Evolutionary conservation across 2,797 vertebrate genomes (phyloP).

Genomic region (Arrhamphus sclerolepis): DNA sequence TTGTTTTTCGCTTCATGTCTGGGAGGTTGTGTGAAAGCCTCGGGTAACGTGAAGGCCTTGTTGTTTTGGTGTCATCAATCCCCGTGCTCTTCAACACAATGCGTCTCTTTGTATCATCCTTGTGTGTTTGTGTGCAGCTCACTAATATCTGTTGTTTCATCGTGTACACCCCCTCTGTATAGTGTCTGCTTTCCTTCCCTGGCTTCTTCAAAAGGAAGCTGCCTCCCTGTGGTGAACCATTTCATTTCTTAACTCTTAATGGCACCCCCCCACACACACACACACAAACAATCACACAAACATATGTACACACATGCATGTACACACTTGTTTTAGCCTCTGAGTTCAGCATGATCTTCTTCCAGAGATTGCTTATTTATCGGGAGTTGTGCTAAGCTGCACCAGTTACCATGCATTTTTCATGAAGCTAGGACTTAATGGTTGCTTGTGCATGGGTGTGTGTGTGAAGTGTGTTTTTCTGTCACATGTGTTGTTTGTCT

Average conservation of each 20-base stretch:
- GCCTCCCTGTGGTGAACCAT: conserved; percentile 50
- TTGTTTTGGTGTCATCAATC: conserved; percentile 57
- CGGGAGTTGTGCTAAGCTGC: conserved; percentile 71
- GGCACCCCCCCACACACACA: conserved; percentile 3
- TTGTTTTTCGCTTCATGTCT: conserved; percentile 40
- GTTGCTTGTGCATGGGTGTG: conserved; percentile 42
- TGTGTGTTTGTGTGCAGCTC: conserved; percentile 9
- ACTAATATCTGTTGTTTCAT: conserved; percentile 32
- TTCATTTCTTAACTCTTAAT: conserved; percentile 41
- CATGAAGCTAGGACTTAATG: conserved; percentile 72
- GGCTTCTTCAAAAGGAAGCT: conserved; percentile 40
- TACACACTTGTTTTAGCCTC: conserved; percentile 50
- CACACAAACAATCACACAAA: no score
- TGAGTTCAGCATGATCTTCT: conserved; percentile 59
- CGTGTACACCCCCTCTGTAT: neutral
- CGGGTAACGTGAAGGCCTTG: conserved; percentile 37
- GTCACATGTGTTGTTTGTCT: conserved; percentile 36
- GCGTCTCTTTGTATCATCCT: conserved; percentile 31
- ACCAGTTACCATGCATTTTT: conserved; percentile 80
- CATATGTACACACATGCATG: neutral
- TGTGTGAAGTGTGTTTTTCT: conserved; percentile 18
- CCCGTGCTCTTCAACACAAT: conserved; percentile 27
- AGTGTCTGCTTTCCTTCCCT: conserved; percentile 38
- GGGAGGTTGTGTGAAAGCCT: conserved; percentile 28
- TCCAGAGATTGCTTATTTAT: conserved; percentile 76